phyloP scores from a whole-genome alignment of 2,113 vertebrate species.

The Megalops atlanticus region DNA sequence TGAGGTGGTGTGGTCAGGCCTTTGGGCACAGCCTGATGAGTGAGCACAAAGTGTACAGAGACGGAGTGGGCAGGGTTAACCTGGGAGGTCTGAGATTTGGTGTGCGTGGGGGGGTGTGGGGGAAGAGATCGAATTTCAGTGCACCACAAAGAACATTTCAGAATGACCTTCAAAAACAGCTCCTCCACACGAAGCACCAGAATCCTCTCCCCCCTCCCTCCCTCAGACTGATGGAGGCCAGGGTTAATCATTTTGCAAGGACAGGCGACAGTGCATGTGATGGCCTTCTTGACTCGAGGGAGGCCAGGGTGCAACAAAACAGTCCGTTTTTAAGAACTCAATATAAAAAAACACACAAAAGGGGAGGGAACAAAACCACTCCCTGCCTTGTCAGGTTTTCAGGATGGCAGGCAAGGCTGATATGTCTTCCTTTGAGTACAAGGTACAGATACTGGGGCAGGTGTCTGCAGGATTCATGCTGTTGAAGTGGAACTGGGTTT shows the following conservation, averaged over 20 bases:
- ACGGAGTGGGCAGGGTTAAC: conserved; percentile 32
- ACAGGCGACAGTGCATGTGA: too few relatives aligned
- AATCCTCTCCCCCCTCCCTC: not conserved
- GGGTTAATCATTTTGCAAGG: not conserved
- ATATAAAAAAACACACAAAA: too few relatives aligned
- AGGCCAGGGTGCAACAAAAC: too few relatives aligned
- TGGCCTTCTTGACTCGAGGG: too few relatives aligned
- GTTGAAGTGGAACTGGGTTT: too few relatives aligned
- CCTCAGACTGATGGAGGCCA: not conserved
- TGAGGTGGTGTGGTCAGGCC: conserved; percentile 45
- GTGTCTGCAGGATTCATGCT: too few relatives aligned
- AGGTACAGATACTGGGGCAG: too few relatives aligned
- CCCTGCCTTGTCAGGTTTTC: too few relatives aligned
- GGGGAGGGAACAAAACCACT: too few relatives aligned
- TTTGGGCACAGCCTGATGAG: conserved; percentile 39
- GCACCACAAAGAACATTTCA: not conserved
- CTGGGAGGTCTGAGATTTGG: conserved; percentile 22
- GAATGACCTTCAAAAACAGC: not conserved
- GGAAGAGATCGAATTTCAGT: not conserved
- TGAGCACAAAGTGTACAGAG: conserved; percentile 40
- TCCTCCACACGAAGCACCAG: not conserved
- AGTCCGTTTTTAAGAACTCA: too few relatives aligned
- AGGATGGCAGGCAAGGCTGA: too few relatives aligned
- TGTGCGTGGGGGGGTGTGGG: not conserved
- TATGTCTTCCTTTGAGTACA: too few relatives aligned